phyloP scores from a whole-genome alignment of 2,888 invertebrate genomes.

The Drosophila testacea region DNA sequence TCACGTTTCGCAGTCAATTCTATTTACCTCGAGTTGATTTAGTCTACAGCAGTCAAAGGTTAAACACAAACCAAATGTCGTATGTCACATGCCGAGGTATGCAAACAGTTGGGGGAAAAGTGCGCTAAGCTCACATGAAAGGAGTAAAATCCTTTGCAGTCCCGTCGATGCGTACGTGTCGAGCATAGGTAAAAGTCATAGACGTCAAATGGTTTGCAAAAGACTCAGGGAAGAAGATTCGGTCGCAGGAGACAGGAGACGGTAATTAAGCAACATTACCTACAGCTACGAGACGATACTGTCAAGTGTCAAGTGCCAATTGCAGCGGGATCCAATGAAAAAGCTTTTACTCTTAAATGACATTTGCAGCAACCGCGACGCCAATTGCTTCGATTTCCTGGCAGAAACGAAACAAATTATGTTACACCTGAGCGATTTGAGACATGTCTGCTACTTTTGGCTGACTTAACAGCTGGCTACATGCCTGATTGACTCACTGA shows the following conservation, averaged over 20 bases:
- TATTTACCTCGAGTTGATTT: slow-evolving; percentile 63
- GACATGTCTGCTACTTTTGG: slow-evolving; percentile 67
- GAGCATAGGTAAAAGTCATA: slow-evolving; percentile 43
- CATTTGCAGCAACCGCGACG: slow-evolving; percentile 42
- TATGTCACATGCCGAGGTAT: slow-evolving; percentile 25
- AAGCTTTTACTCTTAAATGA: slow-evolving; percentile 33
- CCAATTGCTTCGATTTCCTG: slow-evolving; percentile 62
- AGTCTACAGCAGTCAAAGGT: slow-evolving; percentile 63
- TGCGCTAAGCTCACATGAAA: slow-evolving; percentile 58
- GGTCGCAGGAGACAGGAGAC: slow-evolving; percentile 27
- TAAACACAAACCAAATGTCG: slow-evolving; percentile 28
- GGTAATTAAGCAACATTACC: slow-evolving; percentile 60
- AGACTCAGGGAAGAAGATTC: slow-evolving; percentile 3
- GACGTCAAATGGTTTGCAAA: neutral
- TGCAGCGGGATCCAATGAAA: slow-evolving; percentile 46
- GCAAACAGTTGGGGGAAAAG: slow-evolving; percentile 41
- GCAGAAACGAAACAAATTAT: slow-evolving; percentile 75
- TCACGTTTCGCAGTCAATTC: slow-evolving; percentile 64
- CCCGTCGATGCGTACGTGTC: slow-evolving; percentile 52
- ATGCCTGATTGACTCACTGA: slow-evolving; percentile 26
- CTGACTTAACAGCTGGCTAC: slow-evolving; percentile 30
- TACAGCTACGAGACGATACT: slow-evolving; percentile 23
- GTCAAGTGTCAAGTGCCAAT: slow-evolving; percentile 35
- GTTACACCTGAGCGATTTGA: slow-evolving; percentile 67
- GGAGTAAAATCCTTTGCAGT: slow-evolving; percentile 54